phyloP scores from a whole-genome alignment of 2,888 invertebrate genomes.

The Coecobrya sp. region DNA sequence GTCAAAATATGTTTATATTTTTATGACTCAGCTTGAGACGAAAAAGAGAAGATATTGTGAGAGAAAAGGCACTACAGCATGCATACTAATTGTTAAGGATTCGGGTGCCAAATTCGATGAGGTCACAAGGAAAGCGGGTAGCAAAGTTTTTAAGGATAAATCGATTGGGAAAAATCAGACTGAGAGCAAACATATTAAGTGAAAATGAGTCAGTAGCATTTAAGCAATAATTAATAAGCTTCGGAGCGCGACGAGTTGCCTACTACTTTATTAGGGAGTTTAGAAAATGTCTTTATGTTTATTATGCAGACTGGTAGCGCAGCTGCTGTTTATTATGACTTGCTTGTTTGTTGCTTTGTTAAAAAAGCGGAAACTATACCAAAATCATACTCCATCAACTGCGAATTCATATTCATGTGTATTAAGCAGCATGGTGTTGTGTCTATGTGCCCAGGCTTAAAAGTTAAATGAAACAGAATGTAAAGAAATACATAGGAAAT shows the following conservation, averaged over 20 bases:
- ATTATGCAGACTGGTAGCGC: background rate
- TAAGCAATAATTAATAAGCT: background rate
- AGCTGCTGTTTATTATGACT: too few relatives aligned
- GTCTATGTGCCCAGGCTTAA: too few relatives aligned
- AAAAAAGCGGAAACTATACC: too few relatives aligned
- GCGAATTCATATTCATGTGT: too few relatives aligned
- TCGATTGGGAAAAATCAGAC: background rate
- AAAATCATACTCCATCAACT: too few relatives aligned
- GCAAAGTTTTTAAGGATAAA: background rate
- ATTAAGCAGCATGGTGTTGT: too few relatives aligned
- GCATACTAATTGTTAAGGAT: conserved; percentile 20
- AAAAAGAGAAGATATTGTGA: background rate
- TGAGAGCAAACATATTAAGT: background rate
- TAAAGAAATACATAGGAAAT: too few relatives aligned
- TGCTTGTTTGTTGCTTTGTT: too few relatives aligned
- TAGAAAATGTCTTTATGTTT: background rate
- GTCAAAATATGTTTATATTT: background rate
- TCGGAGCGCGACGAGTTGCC: background rate
- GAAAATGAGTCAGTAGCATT: background rate
- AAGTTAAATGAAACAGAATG: too few relatives aligned
- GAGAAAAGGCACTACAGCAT: background rate
- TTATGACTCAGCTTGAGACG: background rate
- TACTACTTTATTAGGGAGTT: background rate
- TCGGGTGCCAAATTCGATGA: background rate
- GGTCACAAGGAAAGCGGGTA: background rate